phyloP scores from a whole-genome alignment of 2,888 invertebrate genomes.

The Panopea generosa region DNA sequence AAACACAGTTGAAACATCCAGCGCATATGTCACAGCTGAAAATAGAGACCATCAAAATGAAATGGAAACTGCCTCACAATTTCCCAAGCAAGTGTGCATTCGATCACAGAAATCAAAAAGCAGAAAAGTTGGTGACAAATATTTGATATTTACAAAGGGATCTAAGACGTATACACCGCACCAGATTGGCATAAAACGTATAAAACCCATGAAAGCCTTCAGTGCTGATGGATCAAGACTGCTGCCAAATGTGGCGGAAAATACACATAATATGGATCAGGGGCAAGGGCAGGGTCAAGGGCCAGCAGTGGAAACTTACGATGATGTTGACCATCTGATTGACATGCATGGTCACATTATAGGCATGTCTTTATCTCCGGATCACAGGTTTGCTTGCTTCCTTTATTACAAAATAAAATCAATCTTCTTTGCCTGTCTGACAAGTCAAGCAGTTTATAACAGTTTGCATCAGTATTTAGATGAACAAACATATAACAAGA shows the following conservation, averaged over 20 bases:
- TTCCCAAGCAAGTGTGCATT: too few species aligned
- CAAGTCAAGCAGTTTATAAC: too few species aligned
- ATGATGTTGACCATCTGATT: slow-evolving; percentile 92
- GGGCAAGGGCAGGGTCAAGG: slow-evolving; percentile 60
- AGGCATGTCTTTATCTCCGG: slow-evolving; percentile 94
- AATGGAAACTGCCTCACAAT: too few species aligned
- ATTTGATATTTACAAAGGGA: slow-evolving; percentile 93
- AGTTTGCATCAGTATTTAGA: too few species aligned
- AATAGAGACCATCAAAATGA: too few species aligned
- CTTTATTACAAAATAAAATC: too few species aligned
- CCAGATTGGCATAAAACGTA: slow-evolving; percentile 90
- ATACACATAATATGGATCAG: slow-evolving; percentile 26
- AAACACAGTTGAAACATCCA: too few species aligned
- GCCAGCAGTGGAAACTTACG: slow-evolving; percentile 82
- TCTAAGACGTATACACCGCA: slow-evolving; percentile 94
- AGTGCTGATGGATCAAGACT: slow-evolving; percentile 56
- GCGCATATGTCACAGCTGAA: too few species aligned
- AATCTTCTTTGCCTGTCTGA: too few species aligned
- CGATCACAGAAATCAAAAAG: too few species aligned
- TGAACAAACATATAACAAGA: too few species aligned
- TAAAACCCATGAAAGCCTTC: slow-evolving; percentile 87
- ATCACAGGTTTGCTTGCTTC: slow-evolving; percentile 88
- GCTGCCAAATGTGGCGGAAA: slow-evolving; percentile 74
- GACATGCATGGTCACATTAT: slow-evolving; percentile 95
- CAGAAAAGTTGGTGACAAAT: slow-evolving; percentile 86